Evolutionary conservation across 2,797 vertebrate genomes (phyloP).

Genomic region (Peromyscus attwateri): DNA sequence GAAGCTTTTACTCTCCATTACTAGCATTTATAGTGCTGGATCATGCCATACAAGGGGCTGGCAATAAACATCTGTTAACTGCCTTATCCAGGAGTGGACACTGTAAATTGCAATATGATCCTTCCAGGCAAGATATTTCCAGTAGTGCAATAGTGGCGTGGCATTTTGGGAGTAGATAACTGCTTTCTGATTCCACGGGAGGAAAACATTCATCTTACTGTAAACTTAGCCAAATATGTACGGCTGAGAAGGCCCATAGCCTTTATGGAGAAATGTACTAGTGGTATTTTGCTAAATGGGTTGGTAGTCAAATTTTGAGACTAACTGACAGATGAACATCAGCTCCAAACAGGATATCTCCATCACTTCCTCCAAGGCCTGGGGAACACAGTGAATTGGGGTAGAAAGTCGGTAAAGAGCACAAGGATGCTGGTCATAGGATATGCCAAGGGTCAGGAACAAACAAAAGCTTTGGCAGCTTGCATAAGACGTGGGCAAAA

Average conservation of each 20-base stretch:
- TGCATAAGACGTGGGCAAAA: not conserved
- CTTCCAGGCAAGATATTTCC: not conserved
- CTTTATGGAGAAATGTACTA: not conserved
- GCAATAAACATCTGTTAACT: not conserved
- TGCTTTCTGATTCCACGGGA: not conserved
- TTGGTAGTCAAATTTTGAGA: not conserved
- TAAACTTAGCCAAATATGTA: not conserved
- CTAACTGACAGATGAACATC: not conserved
- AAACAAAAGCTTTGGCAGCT: not conserved
- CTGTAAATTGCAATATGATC: not conserved
- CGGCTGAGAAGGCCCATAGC: not conserved
- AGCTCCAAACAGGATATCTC: not conserved
- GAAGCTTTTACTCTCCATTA: not conserved
- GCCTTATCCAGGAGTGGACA: not conserved
- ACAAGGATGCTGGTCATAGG: not conserved
- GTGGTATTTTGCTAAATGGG: not conserved
- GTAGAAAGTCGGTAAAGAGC: not conserved
- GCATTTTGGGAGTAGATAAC: not conserved
- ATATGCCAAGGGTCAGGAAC: not conserved
- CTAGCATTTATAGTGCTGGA: not conserved
- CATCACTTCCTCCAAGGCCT: not conserved
- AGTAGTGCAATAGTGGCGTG: too few species aligned
- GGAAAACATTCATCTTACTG: too few species aligned
- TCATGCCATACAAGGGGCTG: fast-evolving
- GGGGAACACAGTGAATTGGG: not conserved